phyloP scores from a whole-genome alignment of 2,888 invertebrate genomes.

The Rosalia funebris region DNA sequence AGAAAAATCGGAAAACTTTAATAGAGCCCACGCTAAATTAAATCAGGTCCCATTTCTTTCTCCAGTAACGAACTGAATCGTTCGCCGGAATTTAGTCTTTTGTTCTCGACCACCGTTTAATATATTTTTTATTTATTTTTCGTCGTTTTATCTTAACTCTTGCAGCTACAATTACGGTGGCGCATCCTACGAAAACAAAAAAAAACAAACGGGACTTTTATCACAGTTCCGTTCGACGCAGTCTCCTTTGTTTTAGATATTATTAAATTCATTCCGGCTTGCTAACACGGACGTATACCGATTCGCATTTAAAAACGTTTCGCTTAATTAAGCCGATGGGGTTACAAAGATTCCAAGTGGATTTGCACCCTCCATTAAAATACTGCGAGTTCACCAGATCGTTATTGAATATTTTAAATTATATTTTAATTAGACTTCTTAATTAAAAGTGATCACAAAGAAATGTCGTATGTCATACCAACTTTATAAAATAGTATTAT shows the following conservation, averaged over 20 bases:
- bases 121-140: constrained; percentile 7
- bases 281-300: background rate
- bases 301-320: background rate
- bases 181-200: background rate
- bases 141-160: constrained; percentile 17
- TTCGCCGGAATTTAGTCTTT: constrained; percentile 5
- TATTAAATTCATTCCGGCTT: background rate
- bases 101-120: constrained; percentile 16
- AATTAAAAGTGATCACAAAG: no score
- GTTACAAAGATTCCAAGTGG: no score
- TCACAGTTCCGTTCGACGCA: background rate
- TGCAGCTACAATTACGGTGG: constrained; percentile 22
- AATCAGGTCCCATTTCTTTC: constrained; percentile 17
- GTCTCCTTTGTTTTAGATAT: constrained; percentile 9
- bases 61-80: constrained; percentile 2
- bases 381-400: no score
- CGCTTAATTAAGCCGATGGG: no score
- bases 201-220: background rate
- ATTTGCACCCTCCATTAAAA: no score
- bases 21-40: constrained; percentile 19
- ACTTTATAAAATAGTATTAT: no score
- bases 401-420: no score
- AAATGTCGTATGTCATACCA: no score
- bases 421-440: no score
- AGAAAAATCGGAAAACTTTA: constrained; percentile 20